Conservation (phyloP, 2,888 invertebrate species). For the Morpho achilles region DNA sequence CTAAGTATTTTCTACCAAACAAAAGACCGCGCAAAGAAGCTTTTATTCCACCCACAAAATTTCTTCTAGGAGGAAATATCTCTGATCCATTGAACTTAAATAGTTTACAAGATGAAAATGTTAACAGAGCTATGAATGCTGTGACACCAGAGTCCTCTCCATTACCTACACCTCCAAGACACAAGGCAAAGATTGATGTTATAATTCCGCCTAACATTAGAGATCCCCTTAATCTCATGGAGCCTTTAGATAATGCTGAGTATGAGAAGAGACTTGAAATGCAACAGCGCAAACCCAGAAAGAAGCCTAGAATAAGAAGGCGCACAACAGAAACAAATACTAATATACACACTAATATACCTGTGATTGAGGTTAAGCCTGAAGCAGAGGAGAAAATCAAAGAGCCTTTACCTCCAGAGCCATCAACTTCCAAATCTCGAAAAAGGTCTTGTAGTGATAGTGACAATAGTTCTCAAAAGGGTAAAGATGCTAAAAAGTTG, state of each 20-base stretch:
- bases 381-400: slow-evolving; percentile 54
- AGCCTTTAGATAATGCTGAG: slow-evolving; percentile 88
- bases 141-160: slow-evolving; percentile 96
- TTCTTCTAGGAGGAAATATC: slow-evolving; percentile 95
- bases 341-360: slow-evolving; percentile 21
- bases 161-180: slow-evolving; percentile 88
- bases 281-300: slow-evolving; percentile 83
- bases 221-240: slow-evolving; percentile 93
- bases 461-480: slow-evolving; percentile 76
- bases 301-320: slow-evolving; percentile 81
- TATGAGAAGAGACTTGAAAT: slow-evolving; percentile 88
- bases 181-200: slow-evolving; percentile 91
- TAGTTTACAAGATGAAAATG: slow-evolving; percentile 90
- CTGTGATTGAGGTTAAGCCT: slow-evolving; percentile 41
- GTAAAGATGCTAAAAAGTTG: slow-evolving; percentile 75
- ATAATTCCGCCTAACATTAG: slow-evolving; percentile 95
- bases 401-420: slow-evolving; percentile 59
- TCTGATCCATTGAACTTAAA: slow-evolving; percentile 96
- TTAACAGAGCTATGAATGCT: slow-evolving; percentile 90
- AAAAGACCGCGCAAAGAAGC: slow-evolving; percentile 86
- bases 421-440: slow-evolving; percentile 56
- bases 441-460: slow-evolving; percentile 79
- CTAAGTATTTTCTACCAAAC: slow-evolving; percentile 86
- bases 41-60: slow-evolving; percentile 94
- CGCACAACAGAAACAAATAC: slow-evolving; percentile 69